Base-by-base conservation (phyloP, 2,113 vertebrate species). In the Petroica traversi region DNA sequence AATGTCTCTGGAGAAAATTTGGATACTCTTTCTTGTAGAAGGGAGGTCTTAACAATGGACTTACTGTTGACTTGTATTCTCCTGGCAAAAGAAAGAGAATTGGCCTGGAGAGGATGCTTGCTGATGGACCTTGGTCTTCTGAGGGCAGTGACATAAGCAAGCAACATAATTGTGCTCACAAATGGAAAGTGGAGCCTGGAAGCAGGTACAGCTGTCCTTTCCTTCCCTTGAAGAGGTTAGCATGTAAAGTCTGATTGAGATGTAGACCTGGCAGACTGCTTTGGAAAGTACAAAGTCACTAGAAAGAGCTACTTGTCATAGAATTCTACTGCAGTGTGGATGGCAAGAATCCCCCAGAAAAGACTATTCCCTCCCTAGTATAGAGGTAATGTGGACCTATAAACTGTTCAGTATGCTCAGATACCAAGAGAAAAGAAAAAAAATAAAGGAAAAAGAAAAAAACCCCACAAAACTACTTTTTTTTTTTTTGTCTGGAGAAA, bases 81-180 rank as follows among this genome's bases (percentile, higher is more conserved):
- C 6, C 12, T 48, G 7, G 8, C 5, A 83, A 72, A 72, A 79
- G 12, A 38, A 51, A 67, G 29, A 71, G 6, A 51, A 41, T 19
- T 75, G n/a, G 2, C 12, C 8, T 51, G 57, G 40, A 51, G 6
- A 75, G 7, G 5, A 9, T 59, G 31, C 43, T 54, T 85, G 23
- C 18, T 77, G 68, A 24, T 2, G 3, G 3, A 16, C 2, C 51
- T 29, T 58, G 23, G 2, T 67, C 67, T 63, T 22, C 20, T 55
- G 48, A 67, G 13, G 19, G 24, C 10, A 63, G 12, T n/a, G 57
- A 67, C 31, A 72, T 23, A 40, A 61, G 8, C 23, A 67, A 79
- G n/a, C 3, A 79, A 36, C 0, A 0, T 7, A 33, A 3, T 8
- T 82, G 8, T 59, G 48, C 9, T 34, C 2, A 3, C 9, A 71